Evolutionary conservation across 2,888 invertebrate genomes (phyloP), one percentile per base, ranked within the genome.

Genomic region (Epinotia brunnichana): DNA sequence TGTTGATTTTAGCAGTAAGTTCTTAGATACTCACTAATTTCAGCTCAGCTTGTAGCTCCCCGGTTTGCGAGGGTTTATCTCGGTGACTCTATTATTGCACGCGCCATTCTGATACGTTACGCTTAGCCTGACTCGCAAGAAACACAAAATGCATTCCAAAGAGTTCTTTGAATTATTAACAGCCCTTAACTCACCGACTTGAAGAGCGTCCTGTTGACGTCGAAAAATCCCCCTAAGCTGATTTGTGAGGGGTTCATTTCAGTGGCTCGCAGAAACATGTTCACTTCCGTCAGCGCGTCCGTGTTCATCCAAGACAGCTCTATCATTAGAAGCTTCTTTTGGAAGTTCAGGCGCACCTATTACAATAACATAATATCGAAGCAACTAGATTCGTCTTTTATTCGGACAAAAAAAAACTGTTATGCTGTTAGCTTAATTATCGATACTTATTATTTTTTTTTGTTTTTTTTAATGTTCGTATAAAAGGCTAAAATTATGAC

Each of bases 221-320:
- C 95, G 76, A 96, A 96, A 85, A 96, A 96, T 41, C 96, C 96
- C 11, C 95, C 96, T 21, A 96, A 93, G 81, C 95, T 96, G 78
- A 96, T 96, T 80, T 95, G 95, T 3, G 96, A 95, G 0, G 96
- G 95, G 84, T 96, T 96, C 95, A 96, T 96, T 87, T 96, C 96
- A 0, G 96, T 96, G 39, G 96, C 96, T 59, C 96, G 90, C 68
- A 96, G 85, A 81, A 96, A 96, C 96, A 96, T 96, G 83, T 95
- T 96, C 39, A 96, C 95, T 85, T 96, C 96, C 10, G 96, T 95
- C 83, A 96, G 96, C 0, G 96, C 96, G 80, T 96, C 96, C 0
- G 95, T 94, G 80, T 96, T 96, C 95, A 96, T 96, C 96, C 96
- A 96, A 1, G 95, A 95, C 3, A 96, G 82, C 80, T 96, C 96